Evolutionary conservation across 2,888 invertebrate genomes (phyloP).

Genomic region (Zelleria hepariella): DNA sequence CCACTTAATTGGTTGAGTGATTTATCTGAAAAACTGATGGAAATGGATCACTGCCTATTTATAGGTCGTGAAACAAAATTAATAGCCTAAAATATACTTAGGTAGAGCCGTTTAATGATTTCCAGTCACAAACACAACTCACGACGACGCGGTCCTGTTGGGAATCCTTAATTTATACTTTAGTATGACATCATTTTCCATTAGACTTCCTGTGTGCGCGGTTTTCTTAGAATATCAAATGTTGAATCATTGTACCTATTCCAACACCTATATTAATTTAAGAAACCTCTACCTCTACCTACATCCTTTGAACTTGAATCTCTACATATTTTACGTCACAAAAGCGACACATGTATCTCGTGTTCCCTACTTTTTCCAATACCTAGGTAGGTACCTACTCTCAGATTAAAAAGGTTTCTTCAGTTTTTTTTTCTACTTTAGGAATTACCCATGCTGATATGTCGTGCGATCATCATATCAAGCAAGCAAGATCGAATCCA

Average conservation of each 20-base stretch:
- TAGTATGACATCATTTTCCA: conserved; percentile 7
- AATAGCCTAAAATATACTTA: neutral
- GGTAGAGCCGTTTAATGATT: neutral
- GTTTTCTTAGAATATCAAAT: neutral
- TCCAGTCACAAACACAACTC: neutral
- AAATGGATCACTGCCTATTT: neutral
- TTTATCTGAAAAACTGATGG: conserved; percentile 15
- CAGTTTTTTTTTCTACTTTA: no score
- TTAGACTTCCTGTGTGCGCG: neutral
- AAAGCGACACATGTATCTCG: no score
- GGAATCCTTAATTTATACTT: conserved; percentile 5
- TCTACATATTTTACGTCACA: no score
- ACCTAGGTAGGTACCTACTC: no score
- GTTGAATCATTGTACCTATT: neutral
- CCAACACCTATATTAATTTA: neutral
- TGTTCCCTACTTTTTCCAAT: no score
- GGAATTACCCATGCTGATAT: no score
- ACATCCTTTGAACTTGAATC: neutral
- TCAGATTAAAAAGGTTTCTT: no score
- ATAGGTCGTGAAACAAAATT: neutral
- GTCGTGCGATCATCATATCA: no score
- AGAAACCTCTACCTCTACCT: neutral
- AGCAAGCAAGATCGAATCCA: neutral
- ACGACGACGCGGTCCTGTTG: neutral
- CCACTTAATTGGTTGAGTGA: conserved; percentile 63